Conservation (phyloP, 2,888 invertebrate species). For the Drosophila silvestris region DNA sequence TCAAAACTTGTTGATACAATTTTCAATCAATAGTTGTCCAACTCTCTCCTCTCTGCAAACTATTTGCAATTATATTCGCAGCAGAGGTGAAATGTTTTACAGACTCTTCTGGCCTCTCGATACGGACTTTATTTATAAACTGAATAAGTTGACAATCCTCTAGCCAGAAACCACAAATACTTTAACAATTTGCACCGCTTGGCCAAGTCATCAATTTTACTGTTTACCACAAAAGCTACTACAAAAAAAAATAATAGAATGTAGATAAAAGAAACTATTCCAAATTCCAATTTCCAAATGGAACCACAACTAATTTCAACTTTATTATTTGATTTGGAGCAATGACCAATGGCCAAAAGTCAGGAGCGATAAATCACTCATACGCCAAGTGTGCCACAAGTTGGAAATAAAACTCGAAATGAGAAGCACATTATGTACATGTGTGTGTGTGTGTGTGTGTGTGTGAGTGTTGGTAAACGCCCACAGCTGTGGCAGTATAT, state of each 20-base stretch:
- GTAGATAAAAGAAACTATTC: conserved; percentile 41
- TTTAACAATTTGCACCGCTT: conserved; percentile 33
- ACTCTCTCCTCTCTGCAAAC: neutral
- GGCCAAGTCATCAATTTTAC: conserved; percentile 66
- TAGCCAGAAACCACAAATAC: conserved; percentile 22
- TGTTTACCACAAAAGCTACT: conserved; percentile 41
- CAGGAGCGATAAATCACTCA: conserved; percentile 71
- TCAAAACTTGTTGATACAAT: neutral
- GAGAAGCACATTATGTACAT: neutral
- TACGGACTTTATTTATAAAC: conserved; percentile 11
- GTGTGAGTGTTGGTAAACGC: conserved; percentile 30
- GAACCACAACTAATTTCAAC: conserved; percentile 74
- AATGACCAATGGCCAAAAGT: conserved; percentile 59
- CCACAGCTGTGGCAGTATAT: conserved; percentile 48
- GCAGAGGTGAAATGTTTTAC: conserved; percentile 1
- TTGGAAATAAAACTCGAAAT: conserved; percentile 26
- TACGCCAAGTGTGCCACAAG: conserved; percentile 60
- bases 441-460: neutral
- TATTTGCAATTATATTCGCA: conserved; percentile 2
- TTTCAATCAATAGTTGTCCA: neutral
- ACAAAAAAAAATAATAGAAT: neutral
- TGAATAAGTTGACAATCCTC: conserved; percentile 8
- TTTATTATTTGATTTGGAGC: conserved; percentile 69
- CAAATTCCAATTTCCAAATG: conserved; percentile 67
- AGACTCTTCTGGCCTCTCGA: neutral